A percentile compares a stretch with the other conserved stretches of the same genome.
phyloP scores from a whole-genome alignment of 2,113 vertebrate genomes.

The Fukomys damarensis region DNA sequence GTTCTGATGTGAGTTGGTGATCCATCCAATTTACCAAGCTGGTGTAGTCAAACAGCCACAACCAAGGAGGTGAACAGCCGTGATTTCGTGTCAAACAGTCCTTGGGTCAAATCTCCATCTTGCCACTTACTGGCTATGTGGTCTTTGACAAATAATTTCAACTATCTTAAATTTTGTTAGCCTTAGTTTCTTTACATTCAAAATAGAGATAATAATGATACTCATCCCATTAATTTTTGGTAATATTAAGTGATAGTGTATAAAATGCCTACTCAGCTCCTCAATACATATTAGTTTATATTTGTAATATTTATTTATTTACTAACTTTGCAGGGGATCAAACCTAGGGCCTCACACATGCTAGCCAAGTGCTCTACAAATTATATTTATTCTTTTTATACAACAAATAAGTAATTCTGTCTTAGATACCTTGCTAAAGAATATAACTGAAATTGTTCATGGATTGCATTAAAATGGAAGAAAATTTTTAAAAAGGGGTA shows the following conservation, averaged over 20 bases:
- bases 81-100: constrained; percentile 7
- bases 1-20: no score
- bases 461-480: no score
- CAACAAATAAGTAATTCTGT: not conserved
- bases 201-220: not conserved
- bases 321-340: not conserved
- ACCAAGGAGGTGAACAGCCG: not conserved
- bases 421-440: constrained; percentile 11
- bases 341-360: not conserved
- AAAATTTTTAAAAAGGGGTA: no score
- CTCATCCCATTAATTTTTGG: not conserved
- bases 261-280: not conserved
- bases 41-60: not conserved
- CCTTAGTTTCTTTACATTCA: constrained; percentile 32
- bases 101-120: not conserved
- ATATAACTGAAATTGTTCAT: constrained; percentile 20
- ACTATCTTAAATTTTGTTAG: constrained; percentile 18
- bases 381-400: constrained; percentile 7
- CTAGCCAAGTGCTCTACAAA: not conserved
- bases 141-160: not conserved
- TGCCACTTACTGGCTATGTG: not conserved
- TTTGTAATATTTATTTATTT: not conserved
- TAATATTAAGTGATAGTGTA: not conserved
- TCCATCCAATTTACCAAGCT: no score
- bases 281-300: constrained; percentile 45